phyloP scores from a whole-genome alignment of 2,797 vertebrate species.

The Pseudochaenichthys georgianus region DNA sequence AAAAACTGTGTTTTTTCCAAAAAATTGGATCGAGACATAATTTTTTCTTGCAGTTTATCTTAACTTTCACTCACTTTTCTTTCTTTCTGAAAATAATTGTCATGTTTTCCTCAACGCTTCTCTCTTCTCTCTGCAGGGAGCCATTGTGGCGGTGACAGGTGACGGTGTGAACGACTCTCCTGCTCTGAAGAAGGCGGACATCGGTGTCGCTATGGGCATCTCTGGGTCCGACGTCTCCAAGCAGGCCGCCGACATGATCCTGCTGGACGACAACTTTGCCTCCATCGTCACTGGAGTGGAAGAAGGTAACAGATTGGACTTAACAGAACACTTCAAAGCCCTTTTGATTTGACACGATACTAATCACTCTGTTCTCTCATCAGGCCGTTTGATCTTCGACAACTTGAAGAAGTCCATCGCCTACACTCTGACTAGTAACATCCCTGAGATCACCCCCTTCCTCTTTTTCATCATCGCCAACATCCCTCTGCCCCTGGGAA shows the following conservation, averaged over 20 bases:
- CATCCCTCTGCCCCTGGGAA: slow-evolving; percentile 95
- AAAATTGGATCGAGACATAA: neutral
- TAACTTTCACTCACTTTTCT: neutral
- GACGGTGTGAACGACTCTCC: slow-evolving; percentile 98
- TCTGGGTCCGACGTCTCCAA: slow-evolving; percentile 97
- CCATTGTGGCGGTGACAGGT: slow-evolving; percentile 96
- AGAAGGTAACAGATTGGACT: slow-evolving; percentile 84
- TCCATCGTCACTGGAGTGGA: slow-evolving; percentile 98
- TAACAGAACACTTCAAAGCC: neutral
- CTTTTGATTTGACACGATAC: neutral
- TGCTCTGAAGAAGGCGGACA: slow-evolving; percentile 96
- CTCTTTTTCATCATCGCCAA: slow-evolving; percentile 95
- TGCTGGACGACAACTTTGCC: slow-evolving; percentile 97
- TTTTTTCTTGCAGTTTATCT: neutral
- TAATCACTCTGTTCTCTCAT: neutral
- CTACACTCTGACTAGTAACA: slow-evolving; percentile 97
- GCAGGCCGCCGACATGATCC: slow-evolving; percentile 98
- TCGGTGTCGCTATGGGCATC: slow-evolving; percentile 98
- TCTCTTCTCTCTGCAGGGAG: slow-evolving; percentile 84
- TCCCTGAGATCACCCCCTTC: slow-evolving; percentile 97
- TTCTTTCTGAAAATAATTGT: neutral
- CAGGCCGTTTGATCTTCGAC: slow-evolving; percentile 97
- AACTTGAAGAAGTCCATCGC: slow-evolving; percentile 98
- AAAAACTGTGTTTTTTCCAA: no score
- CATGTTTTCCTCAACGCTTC: neutral